Base-by-base conservation (phyloP, 2,113 vertebrate genomes). In the Ictidomys tridecemlineatus region DNA sequence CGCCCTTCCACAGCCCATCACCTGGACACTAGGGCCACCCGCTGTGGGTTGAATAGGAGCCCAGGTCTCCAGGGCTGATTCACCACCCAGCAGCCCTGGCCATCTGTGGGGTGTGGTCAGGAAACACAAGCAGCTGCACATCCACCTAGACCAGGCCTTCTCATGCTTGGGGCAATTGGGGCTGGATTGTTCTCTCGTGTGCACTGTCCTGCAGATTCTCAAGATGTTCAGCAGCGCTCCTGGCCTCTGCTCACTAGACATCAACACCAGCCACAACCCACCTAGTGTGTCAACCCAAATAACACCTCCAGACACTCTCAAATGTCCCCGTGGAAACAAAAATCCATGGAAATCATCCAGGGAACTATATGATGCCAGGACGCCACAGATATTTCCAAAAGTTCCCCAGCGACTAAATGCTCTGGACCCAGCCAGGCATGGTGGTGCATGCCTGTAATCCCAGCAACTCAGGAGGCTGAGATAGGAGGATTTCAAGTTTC, bases 11-110 rank as follows among this genome's bases (percentile, higher is more conserved):
- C 28, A 32, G 20, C 34, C 17, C 20, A 30, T 20, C 5, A 42
- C 51, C 73, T 53, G 32, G 32, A 5, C 5, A 2, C 74, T n/a
- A 5, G 26, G 1, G 26, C 72, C 48, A 5, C 51, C 16, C 2
- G 12, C 0, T 8, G 14, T 1, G 34, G 13, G 2, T 7, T 3
- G 56, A 22, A 1, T 28, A 51, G 17, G 2, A 39, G 30, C 78
- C n/a, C 24, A 18, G n/a, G 51, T 61, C 63, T 70, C 56, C 4
- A 1, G 2, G 28, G 56, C 69, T 67, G 48, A 67, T 20, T 89
- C 48, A 37, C 37, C 2, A 32, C 39, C 17, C 32, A 4, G 8
- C 24, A 34, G 12, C 30, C 39, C 18, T 0, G 2, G 61, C 48
- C 78, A 61, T 88, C 63, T 82, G 70, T 8, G 13, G n/a, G 63